A percentile compares a stretch with the other conserved stretches of the same genome.
These are phyloP conservation scores for Apotomis betuletana DNA, from an alignment of 2,888 invertebrate species.

Conservation along the genomic window DNA sequence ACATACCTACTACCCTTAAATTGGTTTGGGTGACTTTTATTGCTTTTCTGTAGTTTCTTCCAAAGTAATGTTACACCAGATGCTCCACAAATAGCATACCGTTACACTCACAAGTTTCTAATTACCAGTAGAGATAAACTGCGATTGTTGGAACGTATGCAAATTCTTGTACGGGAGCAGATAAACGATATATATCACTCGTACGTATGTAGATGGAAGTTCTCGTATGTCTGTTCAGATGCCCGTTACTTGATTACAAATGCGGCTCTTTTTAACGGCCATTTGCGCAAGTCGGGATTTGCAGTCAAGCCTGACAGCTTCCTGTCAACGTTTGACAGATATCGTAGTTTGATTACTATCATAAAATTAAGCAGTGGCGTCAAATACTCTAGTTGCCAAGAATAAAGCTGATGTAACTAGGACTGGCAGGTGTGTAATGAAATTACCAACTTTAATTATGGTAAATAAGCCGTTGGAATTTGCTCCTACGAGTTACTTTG, in stretches of 20 bases:
- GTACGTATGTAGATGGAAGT: slow-evolving; percentile 46
- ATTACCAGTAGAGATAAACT: slow-evolving; percentile 74
- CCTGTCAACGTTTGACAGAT: background rate
- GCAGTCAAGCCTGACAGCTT: slow-evolving; percentile 12
- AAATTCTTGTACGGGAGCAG: slow-evolving; percentile 67
- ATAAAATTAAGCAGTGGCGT: too few relatives aligned
- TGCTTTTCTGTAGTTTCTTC: background rate
- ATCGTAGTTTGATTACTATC: too few relatives aligned
- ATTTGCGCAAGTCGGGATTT: slow-evolving; percentile 27
- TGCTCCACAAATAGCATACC: slow-evolving; percentile 67
- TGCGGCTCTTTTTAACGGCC: slow-evolving; percentile 31
- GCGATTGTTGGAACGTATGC: slow-evolving; percentile 75
- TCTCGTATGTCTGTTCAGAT: slow-evolving; percentile 34
- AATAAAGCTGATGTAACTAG: too few relatives aligned
- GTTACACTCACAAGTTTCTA: slow-evolving; percentile 76
- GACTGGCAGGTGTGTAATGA: too few relatives aligned
- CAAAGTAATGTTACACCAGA: background rate
- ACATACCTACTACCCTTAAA: background rate
- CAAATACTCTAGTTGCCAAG: too few relatives aligned
- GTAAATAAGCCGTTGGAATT: too few relatives aligned
- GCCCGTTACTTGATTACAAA: slow-evolving; percentile 37
- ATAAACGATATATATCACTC: slow-evolving; percentile 51
- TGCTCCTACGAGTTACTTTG: too few relatives aligned
- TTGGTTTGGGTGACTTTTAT: background rate
- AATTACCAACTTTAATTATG: too few relatives aligned